Evolutionary conservation across 92 coral and sea anemone species (phyloP).

Genomic region (Zoanthus gigantus): DNA sequence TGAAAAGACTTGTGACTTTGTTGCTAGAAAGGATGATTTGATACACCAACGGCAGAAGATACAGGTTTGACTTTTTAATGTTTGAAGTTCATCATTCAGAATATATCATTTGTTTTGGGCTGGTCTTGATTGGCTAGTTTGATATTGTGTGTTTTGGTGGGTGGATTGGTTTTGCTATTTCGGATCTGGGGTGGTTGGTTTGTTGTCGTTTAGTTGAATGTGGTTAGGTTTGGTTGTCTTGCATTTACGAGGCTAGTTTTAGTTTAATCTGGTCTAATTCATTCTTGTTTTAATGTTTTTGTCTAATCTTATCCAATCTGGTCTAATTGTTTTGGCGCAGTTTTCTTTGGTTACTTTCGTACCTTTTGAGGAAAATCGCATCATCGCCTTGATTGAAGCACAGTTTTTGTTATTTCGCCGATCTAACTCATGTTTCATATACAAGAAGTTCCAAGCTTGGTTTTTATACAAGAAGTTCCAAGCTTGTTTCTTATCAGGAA

Average conservation of each 20-base stretch:
- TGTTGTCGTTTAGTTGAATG: too few species aligned
- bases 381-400: neutral
- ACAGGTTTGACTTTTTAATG: constrained; percentile 53
- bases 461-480: neutral
- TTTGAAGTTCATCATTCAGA: too few species aligned
- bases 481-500: neutral
- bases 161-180: too few species aligned
- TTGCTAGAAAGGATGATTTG: constrained; percentile 65
- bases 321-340: neutral
- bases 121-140: too few species aligned
- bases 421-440: neutral
- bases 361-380: neutral
- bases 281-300: neutral
- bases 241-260: too few species aligned
- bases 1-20: constrained; percentile 70
- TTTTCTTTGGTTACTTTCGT: neutral
- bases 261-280: neutral
- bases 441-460: neutral
- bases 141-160: too few species aligned
- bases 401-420: neutral
- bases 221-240: too few species aligned
- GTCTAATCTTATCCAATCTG: neutral
- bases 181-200: too few species aligned
- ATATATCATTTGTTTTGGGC: too few species aligned
- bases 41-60: constrained; percentile 57